These are phyloP conservation scores for Drosophila prolongata DNA, from an alignment of 2,888 invertebrate species.

Conservation along the genomic window DNA sequence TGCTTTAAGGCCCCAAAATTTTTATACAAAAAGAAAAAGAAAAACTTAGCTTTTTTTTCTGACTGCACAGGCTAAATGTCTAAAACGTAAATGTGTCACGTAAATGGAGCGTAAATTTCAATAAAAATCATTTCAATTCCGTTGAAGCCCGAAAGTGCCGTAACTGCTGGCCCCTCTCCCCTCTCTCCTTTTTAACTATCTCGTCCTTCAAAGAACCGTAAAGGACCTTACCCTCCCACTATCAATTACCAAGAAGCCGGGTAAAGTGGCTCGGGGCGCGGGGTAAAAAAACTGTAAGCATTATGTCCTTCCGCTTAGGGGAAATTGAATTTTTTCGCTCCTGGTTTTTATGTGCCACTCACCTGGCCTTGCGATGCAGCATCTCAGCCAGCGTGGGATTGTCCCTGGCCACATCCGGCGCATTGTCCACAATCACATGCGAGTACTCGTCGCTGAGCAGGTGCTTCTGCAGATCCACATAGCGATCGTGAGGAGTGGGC, in stretches of 20 bases:
- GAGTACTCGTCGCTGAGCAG: conserved; percentile 70
- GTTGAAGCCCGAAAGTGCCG: conserved; percentile 64
- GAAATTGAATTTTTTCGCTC: conserved; percentile 75
- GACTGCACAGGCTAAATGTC: conserved; percentile 51
- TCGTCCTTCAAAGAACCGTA: background rate
- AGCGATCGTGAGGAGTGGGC: conserved; percentile 82
- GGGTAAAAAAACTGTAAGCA: conserved; percentile 59
- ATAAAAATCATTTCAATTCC: conserved; percentile 81
- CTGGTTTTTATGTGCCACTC: conserved; percentile 60
- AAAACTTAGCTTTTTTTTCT: background rate
- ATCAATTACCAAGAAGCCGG: conserved; percentile 41
- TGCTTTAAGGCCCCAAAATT: too few species aligned
- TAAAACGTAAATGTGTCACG: conserved; percentile 80
- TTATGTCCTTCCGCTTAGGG: conserved; percentile 71
- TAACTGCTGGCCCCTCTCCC: conserved; percentile 44
- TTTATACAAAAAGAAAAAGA: too few species aligned
- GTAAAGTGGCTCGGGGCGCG: conserved; percentile 27
- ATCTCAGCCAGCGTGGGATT: conserved; percentile 90
- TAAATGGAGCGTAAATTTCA: conserved; percentile 81
- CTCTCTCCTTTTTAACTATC: conserved; percentile 11
- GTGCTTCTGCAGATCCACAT: conserved; percentile 78
- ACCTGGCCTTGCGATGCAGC: conserved; percentile 86
- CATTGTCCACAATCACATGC: conserved; percentile 84
- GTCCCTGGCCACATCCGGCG: conserved; percentile 86
- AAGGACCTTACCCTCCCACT: conserved; percentile 8